Percentiles rank a stretch among this genome's conserved stretches.
These are phyloP conservation scores for Lasioglossum calceatum DNA, from an alignment of 2,888 invertebrate genomes.

Conservation along the genomic window DNA sequence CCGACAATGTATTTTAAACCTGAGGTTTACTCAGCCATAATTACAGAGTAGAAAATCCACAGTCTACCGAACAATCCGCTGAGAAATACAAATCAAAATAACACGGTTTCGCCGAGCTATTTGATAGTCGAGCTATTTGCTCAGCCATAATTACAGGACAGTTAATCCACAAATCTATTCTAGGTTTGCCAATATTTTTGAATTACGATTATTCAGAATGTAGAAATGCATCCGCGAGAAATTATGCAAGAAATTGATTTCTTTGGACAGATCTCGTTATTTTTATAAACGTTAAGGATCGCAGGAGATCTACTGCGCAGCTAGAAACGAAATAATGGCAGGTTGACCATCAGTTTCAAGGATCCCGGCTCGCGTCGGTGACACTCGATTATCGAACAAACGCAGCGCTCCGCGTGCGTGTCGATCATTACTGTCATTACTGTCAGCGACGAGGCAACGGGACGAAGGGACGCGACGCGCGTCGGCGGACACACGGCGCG, in stretches of 20 bases:
- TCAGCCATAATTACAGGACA: background rate
- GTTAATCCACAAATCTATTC: background rate
- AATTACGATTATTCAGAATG: too few relatives aligned
- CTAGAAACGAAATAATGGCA: conserved; percentile 50
- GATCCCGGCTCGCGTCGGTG: conserved; percentile 23
- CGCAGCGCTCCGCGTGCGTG: conserved; percentile 24
- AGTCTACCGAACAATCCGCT: background rate
- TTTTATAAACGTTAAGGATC: background rate
- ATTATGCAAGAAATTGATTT: background rate
- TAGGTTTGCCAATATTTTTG: background rate
- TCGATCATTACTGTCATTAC: conserved; percentile 54
- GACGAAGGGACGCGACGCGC: background rate
- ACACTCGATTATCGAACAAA: conserved; percentile 48
- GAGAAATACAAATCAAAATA: background rate
- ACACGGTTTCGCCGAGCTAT: background rate
- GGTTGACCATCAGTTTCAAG: conserved; percentile 37
- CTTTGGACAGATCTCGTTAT: background rate
- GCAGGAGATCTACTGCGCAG: background rate
- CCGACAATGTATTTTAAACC: background rate
- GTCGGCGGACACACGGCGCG: background rate
- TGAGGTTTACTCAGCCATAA: background rate
- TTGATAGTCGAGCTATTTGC: background rate
- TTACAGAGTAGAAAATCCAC: background rate
- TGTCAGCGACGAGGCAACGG: conserved; percentile 27
- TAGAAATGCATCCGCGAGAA: too few relatives aligned